phyloP scores from a whole-genome alignment of 2,113 vertebrate genomes.

The Menura novaehollandiae region DNA sequence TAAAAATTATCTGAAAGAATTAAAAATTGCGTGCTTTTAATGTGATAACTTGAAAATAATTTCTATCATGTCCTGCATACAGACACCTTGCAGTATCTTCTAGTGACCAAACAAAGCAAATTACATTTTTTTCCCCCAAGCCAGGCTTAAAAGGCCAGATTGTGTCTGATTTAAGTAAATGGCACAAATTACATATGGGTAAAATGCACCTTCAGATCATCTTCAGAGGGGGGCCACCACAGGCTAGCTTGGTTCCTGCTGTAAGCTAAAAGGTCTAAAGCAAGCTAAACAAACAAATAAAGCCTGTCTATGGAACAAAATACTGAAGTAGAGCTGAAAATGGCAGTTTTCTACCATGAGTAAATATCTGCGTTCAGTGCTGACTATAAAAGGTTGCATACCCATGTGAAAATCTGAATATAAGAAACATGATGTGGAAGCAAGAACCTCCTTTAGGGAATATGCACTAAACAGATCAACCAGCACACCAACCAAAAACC shows the following conservation, averaged over 20 bases:
- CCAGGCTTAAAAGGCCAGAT: neutral
- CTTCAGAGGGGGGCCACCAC: neutral
- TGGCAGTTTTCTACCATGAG: neutral
- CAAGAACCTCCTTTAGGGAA: conserved; percentile 45
- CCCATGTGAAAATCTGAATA: neutral
- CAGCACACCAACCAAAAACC: conserved; percentile 1
- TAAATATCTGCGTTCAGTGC: neutral
- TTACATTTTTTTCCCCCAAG: neutral
- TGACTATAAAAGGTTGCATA: neutral
- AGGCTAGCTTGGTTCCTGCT: neutral
- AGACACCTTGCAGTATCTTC: neutral
- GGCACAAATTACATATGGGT: neutral
- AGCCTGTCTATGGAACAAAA: neutral
- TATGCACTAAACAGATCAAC: conserved; percentile 9
- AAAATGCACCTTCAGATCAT: neutral
- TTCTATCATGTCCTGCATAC: neutral
- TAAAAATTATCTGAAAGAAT: conserved; percentile 80
- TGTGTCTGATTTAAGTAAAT: neutral
- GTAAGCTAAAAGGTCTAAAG: neutral
- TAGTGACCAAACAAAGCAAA: neutral
- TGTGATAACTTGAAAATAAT: neutral
- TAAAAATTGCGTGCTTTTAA: neutral
- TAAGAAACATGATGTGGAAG: conserved; percentile 14
- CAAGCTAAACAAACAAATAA: neutral
- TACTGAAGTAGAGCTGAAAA: neutral